phyloP scores from a whole-genome alignment of 2,888 invertebrate species.

The Cerceris rybyensis region DNA sequence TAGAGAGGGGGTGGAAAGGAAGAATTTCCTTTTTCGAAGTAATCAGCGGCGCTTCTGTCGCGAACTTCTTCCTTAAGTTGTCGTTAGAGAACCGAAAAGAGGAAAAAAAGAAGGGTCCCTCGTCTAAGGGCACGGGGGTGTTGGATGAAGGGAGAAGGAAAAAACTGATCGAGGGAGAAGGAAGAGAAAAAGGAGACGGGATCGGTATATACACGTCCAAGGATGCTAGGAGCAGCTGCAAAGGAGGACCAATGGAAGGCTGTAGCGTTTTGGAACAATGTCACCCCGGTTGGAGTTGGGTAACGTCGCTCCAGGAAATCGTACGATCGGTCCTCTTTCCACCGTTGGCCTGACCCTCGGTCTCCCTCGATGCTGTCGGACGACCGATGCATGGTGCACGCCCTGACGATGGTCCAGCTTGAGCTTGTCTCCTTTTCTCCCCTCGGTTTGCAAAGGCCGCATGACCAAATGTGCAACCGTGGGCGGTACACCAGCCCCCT shows the following conservation, averaged over 20 bases:
- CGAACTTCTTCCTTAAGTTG: slow-evolving; percentile 50
- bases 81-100: slow-evolving; percentile 21
- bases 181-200: neutral
- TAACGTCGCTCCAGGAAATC: slow-evolving; percentile 64
- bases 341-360: slow-evolving; percentile 11
- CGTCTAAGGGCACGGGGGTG: neutral
- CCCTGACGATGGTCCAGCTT: slow-evolving; percentile 26
- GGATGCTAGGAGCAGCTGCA: slow-evolving; percentile 56
- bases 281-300: slow-evolving; percentile 52
- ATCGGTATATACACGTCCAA: neutral
- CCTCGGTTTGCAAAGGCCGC: slow-evolving; percentile 1
- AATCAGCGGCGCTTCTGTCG: slow-evolving; percentile 61
- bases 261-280: slow-evolving; percentile 64
- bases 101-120: slow-evolving; percentile 12
- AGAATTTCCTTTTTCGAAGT: slow-evolving; percentile 62
- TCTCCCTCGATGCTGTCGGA: slow-evolving; percentile 33
- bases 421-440: slow-evolving; percentile 49
- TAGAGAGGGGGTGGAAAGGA: slow-evolving; percentile 11
- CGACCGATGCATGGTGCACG: slow-evolving; percentile 41
- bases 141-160: slow-evolving; percentile 2
- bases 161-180: neutral
- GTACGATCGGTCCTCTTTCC: slow-evolving; percentile 51
- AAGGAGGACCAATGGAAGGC: slow-evolving; percentile 49
- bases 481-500: slow-evolving; percentile 40
- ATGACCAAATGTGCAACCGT: slow-evolving; percentile 57